Evolutionary conservation across 2,113 vertebrate species (phyloP), one percentile per base, ranked within the genome.

Genomic region (Anarrhichthys ocellatus): DNA sequence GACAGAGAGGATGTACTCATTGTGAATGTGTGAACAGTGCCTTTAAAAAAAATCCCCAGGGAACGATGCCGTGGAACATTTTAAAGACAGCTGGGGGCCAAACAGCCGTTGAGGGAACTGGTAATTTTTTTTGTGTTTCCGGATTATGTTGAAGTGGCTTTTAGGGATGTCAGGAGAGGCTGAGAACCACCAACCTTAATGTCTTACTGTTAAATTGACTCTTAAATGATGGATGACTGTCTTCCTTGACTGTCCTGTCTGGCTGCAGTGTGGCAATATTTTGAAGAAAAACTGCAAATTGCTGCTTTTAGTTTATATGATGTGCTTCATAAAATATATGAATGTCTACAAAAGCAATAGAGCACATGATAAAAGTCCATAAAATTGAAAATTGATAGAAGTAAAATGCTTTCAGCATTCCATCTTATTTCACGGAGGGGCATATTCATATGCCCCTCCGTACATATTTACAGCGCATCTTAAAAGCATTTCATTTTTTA

Each of bases 61-160:
- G 65, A 81, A 84, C 9, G 32, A 80, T 80, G 80, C 65, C n/a
- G 40, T 34, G 58, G 64, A 84, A 84, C 73, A 81, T 91, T 86
- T 91, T 84, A 69, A 79, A 85, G 84, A 67, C 76, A 83, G 59
- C 73, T 68, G 52, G 48, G 44, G 82, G 63, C 66, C 76, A 59
- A 48, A 80, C 61, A 75, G 68, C 75, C 14, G 14, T 71, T 78
- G 68, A 82, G 75, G 34, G 81, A 87, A 61, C 70, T 72, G 78
- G 29, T 82, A 22, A 75, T 82, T 81, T 72, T 58, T 76, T 22
- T 17, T 73, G 61, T 36, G 48, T 85, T 76, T 85, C 56, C 6
- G 40, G 73, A 85, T 87, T 80, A 87, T 88, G 80, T 78, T 70
- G 59, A 87, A 91, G 75, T 83, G 54, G 82, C 83, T 93, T 83